These are phyloP conservation scores for Zosterops lateralis DNA, from an alignment of 2,113 vertebrate genomes.

Conservation along the genomic window DNA sequence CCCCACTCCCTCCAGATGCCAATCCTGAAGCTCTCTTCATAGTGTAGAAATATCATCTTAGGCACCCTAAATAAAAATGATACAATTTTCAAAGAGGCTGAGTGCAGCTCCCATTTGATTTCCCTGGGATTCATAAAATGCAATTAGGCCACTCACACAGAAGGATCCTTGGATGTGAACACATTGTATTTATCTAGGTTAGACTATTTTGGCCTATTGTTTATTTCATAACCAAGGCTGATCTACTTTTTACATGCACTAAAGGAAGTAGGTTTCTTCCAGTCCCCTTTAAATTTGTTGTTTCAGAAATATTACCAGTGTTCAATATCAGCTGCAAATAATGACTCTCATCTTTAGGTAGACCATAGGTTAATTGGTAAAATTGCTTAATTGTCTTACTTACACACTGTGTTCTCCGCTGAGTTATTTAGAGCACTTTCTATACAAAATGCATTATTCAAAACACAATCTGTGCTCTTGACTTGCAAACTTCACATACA, in stretches of 20 bases:
- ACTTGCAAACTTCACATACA: slow-evolving; percentile 2
- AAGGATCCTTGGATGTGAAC: not conserved
- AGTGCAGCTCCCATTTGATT: not conserved
- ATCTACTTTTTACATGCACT: not conserved
- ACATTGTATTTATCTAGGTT: slow-evolving; percentile 22
- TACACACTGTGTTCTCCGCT: slow-evolving; percentile 5
- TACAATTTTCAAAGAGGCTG: not conserved
- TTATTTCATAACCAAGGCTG: slow-evolving; percentile 9
- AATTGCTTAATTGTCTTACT: slow-evolving; percentile 51
- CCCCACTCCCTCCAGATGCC: not conserved
- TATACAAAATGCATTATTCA: slow-evolving; percentile 58
- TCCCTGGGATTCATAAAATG: not conserved
- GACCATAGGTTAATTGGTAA: not conserved
- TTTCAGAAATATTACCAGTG: not conserved
- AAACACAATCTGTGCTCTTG: slow-evolving; percentile 34
- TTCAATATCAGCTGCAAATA: slow-evolving; percentile 8
- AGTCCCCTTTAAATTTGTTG: not conserved
- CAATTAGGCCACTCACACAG: not conserved
- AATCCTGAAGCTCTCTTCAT: not conserved
- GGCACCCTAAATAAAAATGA: not conserved
- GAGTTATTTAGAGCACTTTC: slow-evolving; percentile 35
- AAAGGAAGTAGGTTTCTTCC: not conserved
- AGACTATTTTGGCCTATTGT: slow-evolving; percentile 1
- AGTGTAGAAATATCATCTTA: not conserved
- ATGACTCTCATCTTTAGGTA: slow-evolving; percentile 12